These are phyloP conservation scores for Yponomeuta sedellus DNA, from an alignment of 2,888 invertebrate genomes.

Conservation along the genomic window DNA sequence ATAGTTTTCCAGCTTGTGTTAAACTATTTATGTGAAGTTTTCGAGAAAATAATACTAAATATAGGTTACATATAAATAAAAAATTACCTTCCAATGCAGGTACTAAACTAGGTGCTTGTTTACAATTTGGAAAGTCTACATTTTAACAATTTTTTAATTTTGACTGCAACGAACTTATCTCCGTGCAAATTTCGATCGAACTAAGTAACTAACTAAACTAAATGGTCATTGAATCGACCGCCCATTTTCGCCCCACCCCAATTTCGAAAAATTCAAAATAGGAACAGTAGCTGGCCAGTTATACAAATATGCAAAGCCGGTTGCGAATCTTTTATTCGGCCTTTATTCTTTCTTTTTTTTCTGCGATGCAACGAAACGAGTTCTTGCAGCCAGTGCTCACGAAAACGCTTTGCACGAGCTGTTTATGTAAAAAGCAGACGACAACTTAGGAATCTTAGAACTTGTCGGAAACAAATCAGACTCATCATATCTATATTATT, in stretches of 20 bases:
- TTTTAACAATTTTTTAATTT: not conserved
- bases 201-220: not conserved
- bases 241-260: conserved; percentile 3
- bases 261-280: not conserved
- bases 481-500: no score
- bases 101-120: not conserved
- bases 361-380: conserved; percentile 5
- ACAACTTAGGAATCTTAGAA: not conserved
- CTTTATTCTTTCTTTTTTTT: conserved; percentile 12
- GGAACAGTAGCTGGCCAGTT: conserved; percentile 7
- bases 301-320: conserved; percentile 11
- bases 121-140: not conserved
- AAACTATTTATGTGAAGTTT: no score
- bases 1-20: no score
- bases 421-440: conserved; percentile 23
- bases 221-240: not conserved
- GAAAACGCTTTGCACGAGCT: conserved; percentile 16
- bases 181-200: not conserved
- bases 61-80: no score
- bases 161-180: not conserved
- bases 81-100: no score
- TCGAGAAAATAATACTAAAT: no score
- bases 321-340: conserved; percentile 6
- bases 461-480: not conserved
- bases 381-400: conserved; percentile 12